A percentile compares a stretch with the other conserved stretches of the same genome.
phyloP scores from a whole-genome alignment of 2,888 invertebrate genomes.

The Lamellibrachia columna region DNA sequence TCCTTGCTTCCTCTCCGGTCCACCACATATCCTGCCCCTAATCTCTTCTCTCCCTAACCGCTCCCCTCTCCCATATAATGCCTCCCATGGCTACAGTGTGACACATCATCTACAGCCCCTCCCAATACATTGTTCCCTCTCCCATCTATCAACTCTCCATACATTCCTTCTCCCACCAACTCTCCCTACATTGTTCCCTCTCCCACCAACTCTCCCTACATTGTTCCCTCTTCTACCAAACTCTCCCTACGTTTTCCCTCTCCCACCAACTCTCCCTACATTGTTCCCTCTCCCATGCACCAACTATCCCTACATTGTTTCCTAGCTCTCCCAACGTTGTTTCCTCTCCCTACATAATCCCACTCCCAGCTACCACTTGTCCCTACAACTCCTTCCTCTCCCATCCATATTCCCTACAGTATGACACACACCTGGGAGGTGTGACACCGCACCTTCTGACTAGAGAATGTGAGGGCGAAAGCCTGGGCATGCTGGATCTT shows the following conservation, averaged over 20 bases:
- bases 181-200: background rate
- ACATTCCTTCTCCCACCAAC: background rate
- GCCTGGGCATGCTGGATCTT: slow-evolving; percentile 46
- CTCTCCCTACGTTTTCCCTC: too few relatives aligned
- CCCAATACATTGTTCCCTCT: too few relatives aligned
- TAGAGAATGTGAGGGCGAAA: slow-evolving; percentile 49
- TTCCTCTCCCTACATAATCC: background rate
- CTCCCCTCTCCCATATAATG: too few relatives aligned
- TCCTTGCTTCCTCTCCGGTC: too few relatives aligned
- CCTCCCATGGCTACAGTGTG: too few relatives aligned
- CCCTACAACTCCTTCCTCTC: background rate
- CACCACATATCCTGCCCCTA: too few relatives aligned
- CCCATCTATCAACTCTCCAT: background rate
- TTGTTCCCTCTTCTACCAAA: too few relatives aligned
- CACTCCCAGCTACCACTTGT: too few relatives aligned
- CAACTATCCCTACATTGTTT: background rate
- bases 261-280: too few relatives aligned
- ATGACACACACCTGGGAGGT: slow-evolving; percentile 29
- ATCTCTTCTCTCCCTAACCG: too few relatives aligned
- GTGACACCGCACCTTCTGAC: slow-evolving; percentile 38
- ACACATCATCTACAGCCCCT: too few relatives aligned
- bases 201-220: background rate
- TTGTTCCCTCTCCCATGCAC: background rate
- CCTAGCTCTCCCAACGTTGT: background rate
- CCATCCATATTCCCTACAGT: slow-evolving; percentile 16